These are phyloP conservation scores for Neoitamus cyanurus DNA, from an alignment of 2,888 invertebrate genomes.

Conservation along the genomic window DNA sequence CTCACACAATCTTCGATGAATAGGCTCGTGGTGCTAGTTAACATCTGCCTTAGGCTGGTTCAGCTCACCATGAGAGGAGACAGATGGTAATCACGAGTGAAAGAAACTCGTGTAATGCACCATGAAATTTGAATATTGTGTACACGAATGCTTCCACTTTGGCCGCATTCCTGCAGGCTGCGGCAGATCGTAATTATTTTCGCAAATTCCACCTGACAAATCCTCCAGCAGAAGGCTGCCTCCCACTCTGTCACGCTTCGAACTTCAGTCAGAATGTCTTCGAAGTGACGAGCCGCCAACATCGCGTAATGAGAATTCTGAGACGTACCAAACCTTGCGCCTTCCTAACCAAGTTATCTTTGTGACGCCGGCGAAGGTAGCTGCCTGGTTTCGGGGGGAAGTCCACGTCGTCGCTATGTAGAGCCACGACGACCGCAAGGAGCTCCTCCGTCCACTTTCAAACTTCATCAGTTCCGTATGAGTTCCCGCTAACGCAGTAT, in stretches of 20 bases:
- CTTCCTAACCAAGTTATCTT: conserved; percentile 10
- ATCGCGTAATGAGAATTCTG: neutral
- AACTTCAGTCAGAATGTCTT: neutral
- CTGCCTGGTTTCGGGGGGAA: neutral
- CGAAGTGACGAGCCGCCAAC: neutral
- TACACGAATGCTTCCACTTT: neutral
- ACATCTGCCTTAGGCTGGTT: conserved; percentile 16
- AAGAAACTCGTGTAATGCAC: conserved; percentile 13
- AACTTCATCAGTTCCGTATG: conserved; percentile 53
- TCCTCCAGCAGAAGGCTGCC: neutral
- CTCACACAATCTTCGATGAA: neutral
- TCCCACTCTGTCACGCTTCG: neutral
- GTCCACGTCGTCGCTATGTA: neutral
- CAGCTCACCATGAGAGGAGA: neutral
- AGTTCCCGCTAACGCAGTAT: conserved; percentile 52
- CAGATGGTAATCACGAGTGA: conserved; percentile 10
- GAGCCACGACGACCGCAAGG: neutral
- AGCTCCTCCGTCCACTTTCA: conserved; percentile 42
- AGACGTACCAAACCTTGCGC: neutral
- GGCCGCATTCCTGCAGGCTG: neutral
- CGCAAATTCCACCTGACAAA: conserved; percentile 4
- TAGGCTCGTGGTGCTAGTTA: conserved; percentile 30
- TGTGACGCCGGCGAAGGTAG: neutral
- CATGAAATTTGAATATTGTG: conserved; percentile 29
- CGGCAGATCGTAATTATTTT: neutral